phyloP scores from a whole-genome alignment of 2,888 invertebrate species.

The Chromoteleia sp. region DNA sequence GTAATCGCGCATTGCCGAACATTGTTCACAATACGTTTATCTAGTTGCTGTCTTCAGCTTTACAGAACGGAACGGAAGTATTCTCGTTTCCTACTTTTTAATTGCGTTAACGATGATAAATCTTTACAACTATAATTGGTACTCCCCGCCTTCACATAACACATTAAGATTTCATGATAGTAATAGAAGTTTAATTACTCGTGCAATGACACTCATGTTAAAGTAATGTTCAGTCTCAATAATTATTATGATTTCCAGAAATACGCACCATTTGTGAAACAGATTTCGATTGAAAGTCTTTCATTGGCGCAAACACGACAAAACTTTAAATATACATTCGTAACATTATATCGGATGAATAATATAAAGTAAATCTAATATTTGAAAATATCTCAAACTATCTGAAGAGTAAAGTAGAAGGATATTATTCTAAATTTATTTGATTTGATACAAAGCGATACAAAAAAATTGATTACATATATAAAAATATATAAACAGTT shows the following conservation, averaged over 20 bases:
- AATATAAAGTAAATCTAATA: no score
- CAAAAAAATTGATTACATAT: no score
- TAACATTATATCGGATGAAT: no score
- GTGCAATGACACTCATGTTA: conserved; percentile 61
- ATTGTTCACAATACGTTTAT: conserved; percentile 59
- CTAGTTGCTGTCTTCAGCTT: conserved; percentile 73
- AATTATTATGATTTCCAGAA: conserved; percentile 20
- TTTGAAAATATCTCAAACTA: no score
- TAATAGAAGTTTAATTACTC: conserved; percentile 65
- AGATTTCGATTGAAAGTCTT: background rate
- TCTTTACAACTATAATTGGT: conserved; percentile 74
- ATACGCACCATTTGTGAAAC: background rate
- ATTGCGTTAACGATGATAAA: conserved; percentile 80
- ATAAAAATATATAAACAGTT: no score
- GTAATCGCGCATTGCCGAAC: conserved; percentile 54
- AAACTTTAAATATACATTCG: no score
- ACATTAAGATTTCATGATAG: conserved; percentile 56
- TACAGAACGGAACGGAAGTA: conserved; percentile 83
- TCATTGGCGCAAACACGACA: no score
- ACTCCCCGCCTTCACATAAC: conserved; percentile 65
- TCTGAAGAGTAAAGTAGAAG: no score
- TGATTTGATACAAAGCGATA: no score
- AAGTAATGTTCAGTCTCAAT: conserved; percentile 37
- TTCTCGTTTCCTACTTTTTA: conserved; percentile 82
- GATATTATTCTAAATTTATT: no score